Conservation (phyloP, 2,797 vertebrate species). For the Syndactyla subalaris region DNA sequence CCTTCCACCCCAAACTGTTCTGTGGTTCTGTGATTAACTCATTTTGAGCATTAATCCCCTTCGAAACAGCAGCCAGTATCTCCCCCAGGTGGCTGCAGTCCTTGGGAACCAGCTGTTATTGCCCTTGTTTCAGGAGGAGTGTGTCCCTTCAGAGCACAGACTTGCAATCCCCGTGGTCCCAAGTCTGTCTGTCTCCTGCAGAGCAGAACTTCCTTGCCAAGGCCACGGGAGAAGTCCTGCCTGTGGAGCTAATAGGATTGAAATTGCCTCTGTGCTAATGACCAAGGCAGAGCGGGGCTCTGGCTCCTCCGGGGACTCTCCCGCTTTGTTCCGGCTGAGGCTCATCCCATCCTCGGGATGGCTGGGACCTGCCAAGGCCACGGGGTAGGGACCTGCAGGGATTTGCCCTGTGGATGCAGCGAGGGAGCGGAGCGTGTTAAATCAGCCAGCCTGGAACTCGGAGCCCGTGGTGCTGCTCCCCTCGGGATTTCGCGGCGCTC, state of each 20-base stretch:
- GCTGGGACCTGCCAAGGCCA: background rate
- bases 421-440: background rate
- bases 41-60: background rate
- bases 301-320: background rate
- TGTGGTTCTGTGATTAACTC: background rate
- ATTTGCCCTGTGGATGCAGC: rapidly evolving
- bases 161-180: background rate
- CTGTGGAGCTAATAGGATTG: background rate
- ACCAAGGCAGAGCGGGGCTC: background rate
- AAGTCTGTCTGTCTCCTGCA: background rate
- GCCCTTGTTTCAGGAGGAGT: background rate
- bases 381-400: background rate
- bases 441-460: background rate
- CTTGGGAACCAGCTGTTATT: background rate
- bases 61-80: background rate
- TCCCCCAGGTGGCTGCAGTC: background rate
- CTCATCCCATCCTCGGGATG: background rate
- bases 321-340: background rate
- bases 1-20: background rate
- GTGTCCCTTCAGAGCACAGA: background rate
- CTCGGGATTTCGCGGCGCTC: background rate
- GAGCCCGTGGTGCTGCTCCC: background rate
- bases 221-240: background rate
- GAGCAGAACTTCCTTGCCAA: background rate
- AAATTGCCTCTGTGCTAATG: background rate